Evolutionary conservation across 2,797 vertebrate genomes (phyloP).

Genomic region (Triplophysa yarkandensis): DNA sequence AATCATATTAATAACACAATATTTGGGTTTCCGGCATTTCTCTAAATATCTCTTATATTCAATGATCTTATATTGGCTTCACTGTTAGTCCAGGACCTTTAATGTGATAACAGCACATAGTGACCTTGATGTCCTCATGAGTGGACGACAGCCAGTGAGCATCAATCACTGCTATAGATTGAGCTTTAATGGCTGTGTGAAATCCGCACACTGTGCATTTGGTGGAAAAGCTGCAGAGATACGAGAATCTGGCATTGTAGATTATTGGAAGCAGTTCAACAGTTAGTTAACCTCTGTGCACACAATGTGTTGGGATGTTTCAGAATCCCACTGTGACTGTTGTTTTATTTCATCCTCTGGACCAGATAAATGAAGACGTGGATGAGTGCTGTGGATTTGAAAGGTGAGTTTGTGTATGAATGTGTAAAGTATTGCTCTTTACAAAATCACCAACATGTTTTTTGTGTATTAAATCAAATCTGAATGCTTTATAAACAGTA

Average conservation of each 20-base stretch:
- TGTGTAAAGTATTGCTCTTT: not conserved
- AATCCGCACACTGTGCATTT: slow-evolving; percentile 26
- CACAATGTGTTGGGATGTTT: not conserved
- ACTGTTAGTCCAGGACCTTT: slow-evolving; percentile 1
- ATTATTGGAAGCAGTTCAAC: not conserved
- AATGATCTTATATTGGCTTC: not conserved
- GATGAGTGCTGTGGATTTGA: slow-evolving; percentile 92
- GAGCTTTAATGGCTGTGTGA: slow-evolving; percentile 8
- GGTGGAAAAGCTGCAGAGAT: slow-evolving; percentile 12
- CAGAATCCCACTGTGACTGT: not conserved
- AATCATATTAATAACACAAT: no score
- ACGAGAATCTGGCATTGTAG: not conserved
- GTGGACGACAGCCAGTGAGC: slow-evolving; percentile 21
- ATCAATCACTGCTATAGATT: slow-evolving; percentile 30
- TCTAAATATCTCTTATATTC: no score
- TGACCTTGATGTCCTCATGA: slow-evolving; percentile 17
- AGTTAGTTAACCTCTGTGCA: not conserved
- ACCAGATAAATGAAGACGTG: slow-evolving; percentile 89
- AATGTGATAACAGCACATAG: slow-evolving; percentile 28
- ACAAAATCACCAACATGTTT: not conserved
- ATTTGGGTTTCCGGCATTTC: no score
- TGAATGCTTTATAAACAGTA: slow-evolving; percentile 39
- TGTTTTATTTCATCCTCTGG: slow-evolving; percentile 10
- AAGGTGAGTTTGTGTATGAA: slow-evolving; percentile 80
- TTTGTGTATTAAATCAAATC: not conserved